Conservation (phyloP, 2,113 vertebrate species). For the Cyprinodon tularosa region DNA sequence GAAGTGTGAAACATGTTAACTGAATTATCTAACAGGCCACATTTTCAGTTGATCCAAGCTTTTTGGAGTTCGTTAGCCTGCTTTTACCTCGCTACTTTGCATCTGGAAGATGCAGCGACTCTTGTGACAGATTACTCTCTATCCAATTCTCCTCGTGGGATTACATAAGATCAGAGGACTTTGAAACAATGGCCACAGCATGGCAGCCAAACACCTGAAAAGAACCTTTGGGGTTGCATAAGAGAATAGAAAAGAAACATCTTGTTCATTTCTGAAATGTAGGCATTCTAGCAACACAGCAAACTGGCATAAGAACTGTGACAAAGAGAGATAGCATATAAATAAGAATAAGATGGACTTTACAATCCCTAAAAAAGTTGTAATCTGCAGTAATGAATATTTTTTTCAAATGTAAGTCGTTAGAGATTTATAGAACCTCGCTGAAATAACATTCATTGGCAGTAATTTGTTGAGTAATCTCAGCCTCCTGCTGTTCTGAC, state of each 20-base stretch:
- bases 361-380: too few species aligned
- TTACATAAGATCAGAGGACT: constrained; percentile 66
- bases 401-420: too few species aligned
- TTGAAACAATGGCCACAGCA: constrained; percentile 45
- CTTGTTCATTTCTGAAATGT: too few species aligned
- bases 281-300: too few species aligned
- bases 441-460: too few species aligned
- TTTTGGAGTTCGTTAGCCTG: constrained; percentile 3
- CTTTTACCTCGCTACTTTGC: constrained; percentile 25
- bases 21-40: neutral
- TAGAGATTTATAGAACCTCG: too few species aligned
- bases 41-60: constrained; percentile 24
- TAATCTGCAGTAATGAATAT: too few species aligned
- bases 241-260: constrained; percentile 28
- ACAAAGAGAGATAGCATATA: too few species aligned
- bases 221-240: constrained; percentile 34
- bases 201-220: constrained; percentile 30
- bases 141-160: constrained; percentile 38
- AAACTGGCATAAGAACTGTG: too few species aligned
- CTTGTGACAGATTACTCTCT: constrained; percentile 40
- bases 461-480: too few species aligned
- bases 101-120: neutral
- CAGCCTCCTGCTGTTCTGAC: too few species aligned
- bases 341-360: too few species aligned
- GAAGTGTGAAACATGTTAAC: constrained; percentile 46